Conservation (phyloP, 2,888 invertebrate genomes). For the Periphyllus acericola region DNA sequence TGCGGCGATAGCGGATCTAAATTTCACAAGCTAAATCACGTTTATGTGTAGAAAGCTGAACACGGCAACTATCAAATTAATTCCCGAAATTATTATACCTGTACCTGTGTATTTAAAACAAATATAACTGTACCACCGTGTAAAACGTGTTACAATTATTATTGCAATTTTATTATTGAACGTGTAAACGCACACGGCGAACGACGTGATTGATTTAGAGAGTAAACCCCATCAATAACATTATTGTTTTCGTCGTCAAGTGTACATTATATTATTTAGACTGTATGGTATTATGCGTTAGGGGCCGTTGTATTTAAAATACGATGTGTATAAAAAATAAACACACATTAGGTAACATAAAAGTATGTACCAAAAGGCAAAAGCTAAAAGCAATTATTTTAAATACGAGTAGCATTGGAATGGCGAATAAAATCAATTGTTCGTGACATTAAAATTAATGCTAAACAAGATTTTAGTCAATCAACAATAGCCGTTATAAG, state of each 20-base stretch:
- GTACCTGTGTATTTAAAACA: conserved; percentile 6
- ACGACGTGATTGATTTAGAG: background rate
- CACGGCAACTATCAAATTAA: background rate
- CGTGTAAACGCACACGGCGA: background rate
- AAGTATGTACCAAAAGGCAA: too few relatives aligned
- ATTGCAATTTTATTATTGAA: background rate
- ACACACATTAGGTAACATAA: too few relatives aligned
- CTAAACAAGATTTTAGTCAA: background rate
- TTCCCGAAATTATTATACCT: background rate
- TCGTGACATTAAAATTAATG: background rate
- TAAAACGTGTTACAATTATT: background rate
- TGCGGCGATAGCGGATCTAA: conserved; percentile 10
- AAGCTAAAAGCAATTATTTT: too few relatives aligned
- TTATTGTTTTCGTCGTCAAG: too few relatives aligned
- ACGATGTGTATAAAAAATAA: too few relatives aligned
- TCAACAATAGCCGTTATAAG: background rate
- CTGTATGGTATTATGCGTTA: too few relatives aligned
- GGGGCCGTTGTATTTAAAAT: too few relatives aligned
- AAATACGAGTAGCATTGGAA: too few relatives aligned
- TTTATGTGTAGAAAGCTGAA: conserved; percentile 59
- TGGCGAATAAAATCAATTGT: background rate
- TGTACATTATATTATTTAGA: too few relatives aligned
- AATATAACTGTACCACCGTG: conserved; percentile 6
- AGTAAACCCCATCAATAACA: background rate
- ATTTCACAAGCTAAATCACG: conserved; percentile 44